phyloP scores from a whole-genome alignment of 2,113 vertebrate genomes.

The Lepus timidus region DNA sequence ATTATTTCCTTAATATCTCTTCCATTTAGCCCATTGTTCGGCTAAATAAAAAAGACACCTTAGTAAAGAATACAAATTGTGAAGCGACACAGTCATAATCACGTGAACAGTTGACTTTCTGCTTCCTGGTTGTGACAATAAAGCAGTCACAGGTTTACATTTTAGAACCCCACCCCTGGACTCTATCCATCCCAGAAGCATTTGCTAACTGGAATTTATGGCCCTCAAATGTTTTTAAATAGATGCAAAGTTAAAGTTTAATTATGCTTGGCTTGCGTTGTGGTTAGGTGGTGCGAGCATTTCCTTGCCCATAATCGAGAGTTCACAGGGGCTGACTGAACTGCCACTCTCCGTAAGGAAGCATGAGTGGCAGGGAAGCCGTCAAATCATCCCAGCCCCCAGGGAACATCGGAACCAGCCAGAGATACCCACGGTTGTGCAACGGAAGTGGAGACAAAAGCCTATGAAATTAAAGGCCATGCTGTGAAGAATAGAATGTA shows the following conservation, averaged over 20 bases:
- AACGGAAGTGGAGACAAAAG: not conserved
- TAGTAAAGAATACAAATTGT: not conserved
- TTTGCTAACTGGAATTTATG: not conserved
- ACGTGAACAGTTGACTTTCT: not conserved
- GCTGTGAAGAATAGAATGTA: not conserved
- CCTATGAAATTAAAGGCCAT: not conserved
- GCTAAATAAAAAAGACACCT: slow-evolving; percentile 12
- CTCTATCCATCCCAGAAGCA: not conserved
- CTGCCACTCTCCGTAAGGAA: not conserved
- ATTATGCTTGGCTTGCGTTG: not conserved
- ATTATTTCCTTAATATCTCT: not conserved
- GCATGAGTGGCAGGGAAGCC: not conserved
- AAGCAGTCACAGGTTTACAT: slow-evolving; percentile 23
- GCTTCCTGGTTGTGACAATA: not conserved
- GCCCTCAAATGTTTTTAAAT: not conserved
- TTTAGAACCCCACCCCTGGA: not conserved
- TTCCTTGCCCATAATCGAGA: not conserved
- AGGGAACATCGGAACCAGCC: not conserved
- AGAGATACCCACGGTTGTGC: not conserved
- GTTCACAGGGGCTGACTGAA: not conserved
- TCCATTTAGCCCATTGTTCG: not conserved
- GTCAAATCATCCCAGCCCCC: not conserved
- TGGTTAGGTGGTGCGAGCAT: not conserved
- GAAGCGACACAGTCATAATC: not conserved
- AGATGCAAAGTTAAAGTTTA: not conserved